Percentiles rank a stretch among this genome's conserved stretches.
Evolutionary conservation across 2,113 vertebrate genomes (phyloP).

Genomic region (Paramisgurnus dabryanus): DNA sequence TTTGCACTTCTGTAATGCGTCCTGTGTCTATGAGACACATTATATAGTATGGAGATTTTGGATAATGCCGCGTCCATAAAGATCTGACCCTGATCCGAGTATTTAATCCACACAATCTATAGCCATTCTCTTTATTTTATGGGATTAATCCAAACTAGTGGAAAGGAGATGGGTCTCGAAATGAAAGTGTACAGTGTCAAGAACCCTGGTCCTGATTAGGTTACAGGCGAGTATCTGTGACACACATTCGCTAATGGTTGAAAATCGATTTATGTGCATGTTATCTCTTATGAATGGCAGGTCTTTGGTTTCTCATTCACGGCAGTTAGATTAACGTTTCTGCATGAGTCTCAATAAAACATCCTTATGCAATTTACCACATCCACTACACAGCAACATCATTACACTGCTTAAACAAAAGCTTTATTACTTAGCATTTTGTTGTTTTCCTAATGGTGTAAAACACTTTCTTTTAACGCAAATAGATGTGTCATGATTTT

Average conservation of each 20-base stretch:
- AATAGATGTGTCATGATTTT: not conserved
- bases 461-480: not conserved
- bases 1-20: conserved; percentile 18
- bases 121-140: not conserved
- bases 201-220: not conserved
- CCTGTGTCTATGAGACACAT: conserved; percentile 41
- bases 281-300: conserved; percentile 30
- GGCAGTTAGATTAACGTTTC: not conserved
- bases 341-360: conserved; percentile 10
- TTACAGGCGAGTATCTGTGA: not conserved
- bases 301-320: not conserved
- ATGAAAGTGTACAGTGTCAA: not conserved
- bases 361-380: not conserved
- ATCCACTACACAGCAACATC: not conserved
- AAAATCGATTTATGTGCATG: not conserved
- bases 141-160: no score
- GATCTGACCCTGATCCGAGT: conserved; percentile 7
- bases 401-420: not conserved
- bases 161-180: not conserved
- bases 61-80: conserved; percentile 40
- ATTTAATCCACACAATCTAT: conserved; percentile 34
- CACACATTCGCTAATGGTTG: not conserved
- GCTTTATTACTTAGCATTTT: conserved; percentile 13
- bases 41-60: not conserved
- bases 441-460: not conserved